Base-by-base conservation (phyloP, 64 coral and sea anemone genomes). In the Montipora cactus region DNA sequence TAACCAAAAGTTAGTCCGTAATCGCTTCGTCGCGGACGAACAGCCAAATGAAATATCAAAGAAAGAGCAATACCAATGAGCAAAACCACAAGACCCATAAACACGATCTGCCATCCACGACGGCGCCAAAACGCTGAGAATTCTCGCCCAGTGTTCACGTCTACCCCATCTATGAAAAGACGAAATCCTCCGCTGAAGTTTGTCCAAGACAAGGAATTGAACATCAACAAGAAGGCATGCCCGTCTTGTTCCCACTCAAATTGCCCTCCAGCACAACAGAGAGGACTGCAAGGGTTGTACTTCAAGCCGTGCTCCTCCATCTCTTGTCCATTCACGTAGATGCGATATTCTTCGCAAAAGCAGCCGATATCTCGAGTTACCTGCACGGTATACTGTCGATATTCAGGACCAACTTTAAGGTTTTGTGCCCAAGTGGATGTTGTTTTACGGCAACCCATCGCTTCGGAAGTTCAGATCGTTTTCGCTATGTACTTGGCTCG, bases 241-340 rank as follows among this genome's bases (percentile, higher is more conserved):
- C 97, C 97, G 18, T 96, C 91, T 85, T 98, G 91, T 5, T 96
- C 83, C 97, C 97, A 98, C n/a, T 96, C 94, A 62, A 87, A 96
- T 3, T 76, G 53, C 3, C 97, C 97, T 5, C 94, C 89, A 55
- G 59, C n/a, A 88, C 88, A 98, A 12, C 97, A 98, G 4, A 98
- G 53, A 19, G 97, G 97, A 47, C 97, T 98, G 44, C 97, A 98
- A 0, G 91, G 91, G 76, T 98, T 98, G 78, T 94, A 95, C 11
- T 47, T 90, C 51, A 98, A 78, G 2, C 72, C 64, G 2, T 94
- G 87, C 49, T 90, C 55, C 22, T 96, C 97, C 0, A 73, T 67
- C 57, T 92, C 81, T 20, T 92, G 70, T 10, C 84, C 89, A 73
- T 98, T 95, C 2, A 96, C 97, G 49, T 92, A 98, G 81, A 98